Evolutionary conservation across 2,888 invertebrate genomes (phyloP).

Genomic region (Agrochola lychnidis): DNA sequence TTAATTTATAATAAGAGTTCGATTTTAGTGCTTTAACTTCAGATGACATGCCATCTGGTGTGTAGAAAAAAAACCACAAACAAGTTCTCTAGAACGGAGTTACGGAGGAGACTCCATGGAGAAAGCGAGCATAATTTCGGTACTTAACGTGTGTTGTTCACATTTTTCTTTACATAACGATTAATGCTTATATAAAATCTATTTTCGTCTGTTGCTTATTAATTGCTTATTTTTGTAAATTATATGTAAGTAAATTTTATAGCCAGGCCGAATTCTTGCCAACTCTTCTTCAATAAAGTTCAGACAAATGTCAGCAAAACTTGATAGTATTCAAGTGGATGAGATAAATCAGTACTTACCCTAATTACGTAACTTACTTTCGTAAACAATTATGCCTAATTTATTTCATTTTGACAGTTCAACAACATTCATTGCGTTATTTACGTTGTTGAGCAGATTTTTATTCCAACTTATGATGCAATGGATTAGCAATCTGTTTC

Average conservation of each 20-base stretch:
- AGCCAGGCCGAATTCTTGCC: not conserved
- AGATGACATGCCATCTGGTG: not conserved
- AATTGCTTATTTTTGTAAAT: slow-evolving; percentile 17
- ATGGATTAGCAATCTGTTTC: no score
- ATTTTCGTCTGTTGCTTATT: slow-evolving; percentile 8
- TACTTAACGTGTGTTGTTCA: slow-evolving; percentile 12
- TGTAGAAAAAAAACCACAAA: not conserved
- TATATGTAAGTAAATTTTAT: not conserved
- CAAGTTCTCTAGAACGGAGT: slow-evolving; percentile 13
- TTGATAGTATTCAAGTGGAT: not conserved
- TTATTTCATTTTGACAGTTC: no score
- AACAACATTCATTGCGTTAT: no score
- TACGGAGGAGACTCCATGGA: slow-evolving; percentile 9
- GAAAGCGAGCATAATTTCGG: slow-evolving; percentile 35
- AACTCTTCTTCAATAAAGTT: slow-evolving; percentile 1
- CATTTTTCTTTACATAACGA: slow-evolving; percentile 42
- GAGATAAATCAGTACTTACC: not conserved
- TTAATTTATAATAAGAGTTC: no score
- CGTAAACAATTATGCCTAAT: no score
- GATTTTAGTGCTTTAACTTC: not conserved
- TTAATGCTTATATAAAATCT: slow-evolving; percentile 22
- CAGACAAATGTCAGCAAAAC: not conserved
- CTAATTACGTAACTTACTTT: no score
- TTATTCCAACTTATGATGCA: no score
- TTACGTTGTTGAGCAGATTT: no score